Evolutionary conservation across 2,888 invertebrate genomes (phyloP), one percentile per base, ranked within the genome.

Genomic region (Marronus borbonicus): DNA sequence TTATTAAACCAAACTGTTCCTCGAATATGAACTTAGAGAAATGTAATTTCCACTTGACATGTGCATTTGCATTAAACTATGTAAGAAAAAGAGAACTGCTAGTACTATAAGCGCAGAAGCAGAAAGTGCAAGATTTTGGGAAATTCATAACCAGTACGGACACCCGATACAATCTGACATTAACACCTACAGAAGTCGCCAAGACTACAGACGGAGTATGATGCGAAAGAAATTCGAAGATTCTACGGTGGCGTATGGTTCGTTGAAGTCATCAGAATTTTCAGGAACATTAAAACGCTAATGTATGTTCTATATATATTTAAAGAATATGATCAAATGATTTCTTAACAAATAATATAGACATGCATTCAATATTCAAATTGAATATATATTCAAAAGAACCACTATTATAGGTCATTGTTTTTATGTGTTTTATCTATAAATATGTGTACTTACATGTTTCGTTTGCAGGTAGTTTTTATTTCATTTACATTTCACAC

Each of bases 41-140:
- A 8, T 44, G 12, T 44, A 44, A 39, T 44, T 12, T 28, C 10
- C 44, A 3, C 24, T 20, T 58, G 31, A 58, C 12, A 75, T 75
- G 64, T 75, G 62, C 60, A 68, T 60, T 49, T 75, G 62, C 60
- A 68, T 60, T 49, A 78, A 62, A 52, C 44, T 74, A 49, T 55
- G 76, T 68, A 78, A 78, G 20, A 70, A 31, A 20, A 70, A 55
- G 20, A 14, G 20, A 31, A 52, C 17, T 20, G 55, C 8, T 17
- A 58, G 17, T 17, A 20, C 17, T 8, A 2, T 8, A 8, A 44
- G 12, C 7, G 4, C 70, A 1, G 20, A 58, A 70, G 12, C 58
- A 20, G 55, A 70, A 55, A 36, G n/a, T 7, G 55, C 17, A 20
- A 55, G 20, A 20, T 70, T 70, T 31, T 70, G 70, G 70, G 70